Conservation (phyloP, 2,797 vertebrate genomes). For the Acanthopagrus latus region DNA sequence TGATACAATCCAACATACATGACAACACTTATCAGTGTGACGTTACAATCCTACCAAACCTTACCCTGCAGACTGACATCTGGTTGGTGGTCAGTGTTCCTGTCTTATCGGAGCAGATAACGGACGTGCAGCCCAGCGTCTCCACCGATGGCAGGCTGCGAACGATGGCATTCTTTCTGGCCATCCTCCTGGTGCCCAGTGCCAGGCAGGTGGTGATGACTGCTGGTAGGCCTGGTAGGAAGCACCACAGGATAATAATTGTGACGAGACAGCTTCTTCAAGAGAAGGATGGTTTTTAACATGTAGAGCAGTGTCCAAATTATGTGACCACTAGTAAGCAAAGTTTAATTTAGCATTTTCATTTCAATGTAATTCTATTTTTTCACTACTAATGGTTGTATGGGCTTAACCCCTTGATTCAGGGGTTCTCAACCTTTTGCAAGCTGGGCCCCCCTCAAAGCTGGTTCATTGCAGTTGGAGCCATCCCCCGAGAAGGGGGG, state of each 20-base stretch:
- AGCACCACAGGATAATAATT: background rate
- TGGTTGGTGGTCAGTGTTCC: slow-evolving; percentile 89
- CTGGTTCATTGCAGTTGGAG: no score
- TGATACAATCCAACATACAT: no score
- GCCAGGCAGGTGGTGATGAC: slow-evolving; percentile 89
- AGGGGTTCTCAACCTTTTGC: no score
- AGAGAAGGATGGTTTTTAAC: background rate
- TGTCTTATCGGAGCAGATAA: slow-evolving; percentile 89
- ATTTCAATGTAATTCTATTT: no score
- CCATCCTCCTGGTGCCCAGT: slow-evolving; percentile 87
- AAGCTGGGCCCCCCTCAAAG: no score
- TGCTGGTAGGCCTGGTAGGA: slow-evolving; percentile 83
- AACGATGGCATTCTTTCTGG: slow-evolving; percentile 87
- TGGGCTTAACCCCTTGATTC: no score
- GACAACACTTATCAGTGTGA: background rate
- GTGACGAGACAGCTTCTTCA: background rate
- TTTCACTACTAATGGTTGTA: no score
- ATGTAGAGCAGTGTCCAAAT: no score
- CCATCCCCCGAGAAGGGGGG: no score
- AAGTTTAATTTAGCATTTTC: no score
- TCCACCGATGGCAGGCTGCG: slow-evolving; percentile 87
- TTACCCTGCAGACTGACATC: slow-evolving; percentile 88
- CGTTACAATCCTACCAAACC: background rate
- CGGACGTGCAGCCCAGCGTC: slow-evolving; percentile 87
- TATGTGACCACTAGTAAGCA: no score